Evolutionary conservation across 2,113 vertebrate genomes (phyloP).

Genomic region (Zingel zingel): DNA sequence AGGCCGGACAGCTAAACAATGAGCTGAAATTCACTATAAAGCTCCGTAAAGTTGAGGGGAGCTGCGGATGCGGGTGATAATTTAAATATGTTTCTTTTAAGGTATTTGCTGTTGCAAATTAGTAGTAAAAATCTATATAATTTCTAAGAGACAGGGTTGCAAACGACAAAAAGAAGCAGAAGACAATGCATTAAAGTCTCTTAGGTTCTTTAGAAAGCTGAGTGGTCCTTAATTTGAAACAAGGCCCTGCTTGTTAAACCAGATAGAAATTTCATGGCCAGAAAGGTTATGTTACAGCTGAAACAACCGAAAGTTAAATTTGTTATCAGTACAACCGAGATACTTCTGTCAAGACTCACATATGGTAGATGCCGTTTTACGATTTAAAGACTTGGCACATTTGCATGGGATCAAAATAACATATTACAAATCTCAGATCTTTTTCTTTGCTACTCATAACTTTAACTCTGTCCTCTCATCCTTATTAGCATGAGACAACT

Average conservation of each 20-base stretch:
- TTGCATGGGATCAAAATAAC: neutral
- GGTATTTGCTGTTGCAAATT: neutral
- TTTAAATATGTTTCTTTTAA: neutral
- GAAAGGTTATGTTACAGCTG: neutral
- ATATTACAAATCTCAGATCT: neutral
- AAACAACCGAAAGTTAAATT: neutral
- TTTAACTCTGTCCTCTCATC: constrained; percentile 16
- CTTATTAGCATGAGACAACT: constrained; percentile 37
- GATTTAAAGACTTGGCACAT: neutral
- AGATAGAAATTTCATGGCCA: neutral
- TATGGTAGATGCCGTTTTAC: neutral
- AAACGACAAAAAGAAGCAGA: neutral
- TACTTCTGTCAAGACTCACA: neutral
- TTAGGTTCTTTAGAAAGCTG: neutral
- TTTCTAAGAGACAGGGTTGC: neutral
- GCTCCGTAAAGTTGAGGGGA: no score
- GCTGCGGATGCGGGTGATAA: neutral
- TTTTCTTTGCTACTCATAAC: neutral
- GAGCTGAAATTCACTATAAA: no score
- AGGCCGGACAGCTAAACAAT: no score
- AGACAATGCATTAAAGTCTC: no score
- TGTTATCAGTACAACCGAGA: neutral
- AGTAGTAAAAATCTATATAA: neutral
- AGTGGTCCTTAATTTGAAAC: neutral
- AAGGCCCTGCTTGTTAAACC: neutral